Evolutionary conservation across 2,113 vertebrate species (phyloP).

Genomic region (Anolis carolinensis): DNA sequence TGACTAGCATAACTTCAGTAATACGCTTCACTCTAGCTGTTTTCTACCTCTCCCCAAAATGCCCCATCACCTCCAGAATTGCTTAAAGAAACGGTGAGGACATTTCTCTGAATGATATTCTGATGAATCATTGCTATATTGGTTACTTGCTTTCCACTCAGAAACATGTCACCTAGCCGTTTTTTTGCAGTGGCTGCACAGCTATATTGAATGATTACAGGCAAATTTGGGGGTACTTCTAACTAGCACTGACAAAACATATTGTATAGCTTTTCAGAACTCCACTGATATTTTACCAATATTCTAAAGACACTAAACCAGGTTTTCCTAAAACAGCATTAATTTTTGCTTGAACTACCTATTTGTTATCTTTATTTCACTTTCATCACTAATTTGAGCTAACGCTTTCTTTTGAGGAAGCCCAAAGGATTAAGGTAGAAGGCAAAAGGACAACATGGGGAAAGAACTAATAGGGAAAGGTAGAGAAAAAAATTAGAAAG

Average conservation of each 20-base stretch:
- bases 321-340: too few species aligned
- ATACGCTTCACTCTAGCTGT: neutral
- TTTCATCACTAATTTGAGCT: neutral
- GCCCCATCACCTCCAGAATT: conserved; percentile 4
- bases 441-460: neutral
- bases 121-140: neutral
- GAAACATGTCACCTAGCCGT: neutral
- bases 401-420: neutral
- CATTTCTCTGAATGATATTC: neutral
- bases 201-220: neutral
- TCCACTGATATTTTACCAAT: neutral
- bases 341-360: neutral
- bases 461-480: neutral
- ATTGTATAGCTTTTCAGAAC: neutral
- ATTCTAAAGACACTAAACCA: neutral
- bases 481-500: neutral
- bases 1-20: neutral
- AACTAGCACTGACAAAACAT: neutral
- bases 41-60: conserved; percentile 4
- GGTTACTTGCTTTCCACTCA: neutral
- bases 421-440: too few species aligned
- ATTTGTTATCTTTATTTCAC: neutral
- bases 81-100: neutral
- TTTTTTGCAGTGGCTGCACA: neutral
- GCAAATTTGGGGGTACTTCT: neutral